These are phyloP conservation scores for Sweltsa coloradensis DNA, from an alignment of 1,140 invertebrate species.

Conservation along the genomic window DNA sequence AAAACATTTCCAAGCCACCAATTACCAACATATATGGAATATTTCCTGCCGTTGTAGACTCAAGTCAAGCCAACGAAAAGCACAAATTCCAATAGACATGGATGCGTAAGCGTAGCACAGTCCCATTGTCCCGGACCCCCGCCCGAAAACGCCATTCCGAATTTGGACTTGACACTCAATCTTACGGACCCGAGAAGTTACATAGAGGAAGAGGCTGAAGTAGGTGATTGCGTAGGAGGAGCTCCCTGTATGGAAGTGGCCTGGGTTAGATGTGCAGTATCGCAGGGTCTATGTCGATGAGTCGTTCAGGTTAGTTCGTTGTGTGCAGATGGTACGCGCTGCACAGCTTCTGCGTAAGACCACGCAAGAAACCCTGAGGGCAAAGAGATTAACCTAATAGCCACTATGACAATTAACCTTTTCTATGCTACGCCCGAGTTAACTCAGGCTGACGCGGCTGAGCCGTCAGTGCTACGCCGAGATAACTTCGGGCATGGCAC, in stretches of 20 bases:
- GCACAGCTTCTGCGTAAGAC: conserved; percentile 55
- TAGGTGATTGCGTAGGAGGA: conserved; percentile 75
- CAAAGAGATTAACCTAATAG: no score
- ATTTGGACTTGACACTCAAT: conserved; percentile 88
- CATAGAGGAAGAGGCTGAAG: conserved; percentile 74
- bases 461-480: no score
- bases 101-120: conserved; percentile 77
- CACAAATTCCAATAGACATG: conserved; percentile 89
- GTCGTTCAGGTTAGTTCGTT: no score
- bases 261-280: conserved; percentile 63
- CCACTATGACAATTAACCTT: no score
- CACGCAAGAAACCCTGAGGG: no score
- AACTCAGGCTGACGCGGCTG: no score
- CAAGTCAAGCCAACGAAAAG: conserved; percentile 78
- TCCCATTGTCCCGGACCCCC: no score
- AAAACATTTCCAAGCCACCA: conserved; percentile 93
- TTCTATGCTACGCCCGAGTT: no score
- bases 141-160: conserved; percentile 83
- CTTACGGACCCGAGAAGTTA: conserved; percentile 91
- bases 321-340: no score
- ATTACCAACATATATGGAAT: conserved; percentile 93
- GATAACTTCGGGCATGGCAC: no score
- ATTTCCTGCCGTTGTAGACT: conserved; percentile 69
- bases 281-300: no score
- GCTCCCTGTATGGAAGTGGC: conserved; percentile 75